Evolutionary conservation across 92 coral and sea anemone genomes (phyloP), one percentile per base, ranked within the genome.

Genomic region (Palythoa heliodiscus): DNA sequence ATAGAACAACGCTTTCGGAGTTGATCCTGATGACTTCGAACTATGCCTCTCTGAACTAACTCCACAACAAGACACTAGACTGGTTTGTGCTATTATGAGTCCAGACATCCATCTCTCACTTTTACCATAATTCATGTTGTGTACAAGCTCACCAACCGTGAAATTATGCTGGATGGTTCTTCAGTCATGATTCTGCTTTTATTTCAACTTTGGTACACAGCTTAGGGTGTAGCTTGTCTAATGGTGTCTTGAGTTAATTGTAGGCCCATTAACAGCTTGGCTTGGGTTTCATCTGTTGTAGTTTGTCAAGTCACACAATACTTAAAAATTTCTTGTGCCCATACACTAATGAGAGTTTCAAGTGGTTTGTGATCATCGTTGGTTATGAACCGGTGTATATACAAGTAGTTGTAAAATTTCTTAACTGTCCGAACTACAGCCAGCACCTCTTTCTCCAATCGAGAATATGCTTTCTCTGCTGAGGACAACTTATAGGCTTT

Each of bases 61-160:
- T 60, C 66, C 19, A 29, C 35, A 29, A 29, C 35, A 29, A 29
- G 35, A 60, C 16, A 17, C 24, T 60, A 22, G 66, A 12, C 66
- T 16, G 20, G 24, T 60, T 17, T 60, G 24, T 12, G 16, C 16
- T 29, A 29, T 1, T 16, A 60, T 7, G 19, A 17, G 66, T 60
- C 66, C 48, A 63, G 69, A 7, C 69, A 63, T 63, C 69, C 29
- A 63, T 63, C 35, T n/a, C 69, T 63, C 69, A 63, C 69, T 35
- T 63, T 63, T 63, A 63, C 29, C 23, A 63, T 17, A 63, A 63
- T 63, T 60, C 11, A 63, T 63, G 29, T 35, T 63, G 29, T 63
- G 17, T 5, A 63, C 25, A 0, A 63, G 22, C 35, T 63, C 12
- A 6, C 25, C 25, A 60, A 0, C 23, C 10, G 25, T n/a, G 69